phyloP scores from a whole-genome alignment of 1,140 invertebrate species.

The Phymorhynchus buccinoides region DNA sequence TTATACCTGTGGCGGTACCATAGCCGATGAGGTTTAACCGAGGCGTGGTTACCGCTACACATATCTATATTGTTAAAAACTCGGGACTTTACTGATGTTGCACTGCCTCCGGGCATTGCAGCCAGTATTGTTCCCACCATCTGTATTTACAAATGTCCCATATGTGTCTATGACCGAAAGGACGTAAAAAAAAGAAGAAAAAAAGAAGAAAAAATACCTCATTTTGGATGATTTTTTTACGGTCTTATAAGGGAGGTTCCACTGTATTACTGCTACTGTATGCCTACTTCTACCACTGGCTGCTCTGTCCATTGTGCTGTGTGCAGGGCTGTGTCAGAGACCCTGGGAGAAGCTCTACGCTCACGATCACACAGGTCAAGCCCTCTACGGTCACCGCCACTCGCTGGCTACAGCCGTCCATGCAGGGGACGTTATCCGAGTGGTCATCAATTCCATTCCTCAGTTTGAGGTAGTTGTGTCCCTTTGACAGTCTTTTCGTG shows the following conservation, averaged over 20 bases:
- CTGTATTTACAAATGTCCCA: too few species aligned
- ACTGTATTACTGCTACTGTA: background rate
- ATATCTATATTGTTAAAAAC: too few species aligned
- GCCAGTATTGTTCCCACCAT: too few species aligned
- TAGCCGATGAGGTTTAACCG: too few species aligned
- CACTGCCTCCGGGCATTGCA: too few species aligned
- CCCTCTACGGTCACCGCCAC: background rate
- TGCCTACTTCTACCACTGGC: background rate
- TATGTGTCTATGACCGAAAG: too few species aligned
- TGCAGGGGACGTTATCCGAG: constrained; percentile 12
- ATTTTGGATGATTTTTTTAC: too few species aligned
- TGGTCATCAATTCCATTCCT: background rate
- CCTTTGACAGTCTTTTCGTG: background rate
- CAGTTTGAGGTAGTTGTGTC: background rate
- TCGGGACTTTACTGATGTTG: too few species aligned
- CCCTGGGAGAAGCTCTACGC: constrained; percentile 22
- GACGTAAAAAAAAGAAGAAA: background rate
- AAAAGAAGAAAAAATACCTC: background rate
- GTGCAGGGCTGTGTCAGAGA: constrained; percentile 5
- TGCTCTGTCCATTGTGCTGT: background rate
- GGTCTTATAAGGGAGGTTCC: too few species aligned
- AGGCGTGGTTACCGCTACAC: too few species aligned
- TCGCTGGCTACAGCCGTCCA: background rate
- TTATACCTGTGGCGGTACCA: too few species aligned
- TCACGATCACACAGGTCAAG: background rate